These are phyloP conservation scores for Clunio marinus DNA, from an alignment of 2,888 invertebrate genomes.

Conservation along the genomic window DNA sequence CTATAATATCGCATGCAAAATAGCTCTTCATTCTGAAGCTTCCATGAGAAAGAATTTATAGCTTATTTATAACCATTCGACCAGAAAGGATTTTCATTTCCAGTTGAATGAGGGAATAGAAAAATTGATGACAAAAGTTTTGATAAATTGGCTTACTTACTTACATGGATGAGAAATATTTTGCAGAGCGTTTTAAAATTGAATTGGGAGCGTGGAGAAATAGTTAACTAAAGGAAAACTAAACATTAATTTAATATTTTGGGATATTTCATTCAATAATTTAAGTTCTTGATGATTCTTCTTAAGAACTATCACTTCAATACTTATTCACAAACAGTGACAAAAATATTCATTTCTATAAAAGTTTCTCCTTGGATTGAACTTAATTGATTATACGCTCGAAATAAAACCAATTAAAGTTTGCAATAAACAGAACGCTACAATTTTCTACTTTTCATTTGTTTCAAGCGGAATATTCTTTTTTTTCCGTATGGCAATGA, in stretches of 20 bases:
- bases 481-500: background rate
- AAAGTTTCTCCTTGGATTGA: background rate
- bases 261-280: no score
- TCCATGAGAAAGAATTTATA: background rate
- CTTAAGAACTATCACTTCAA: no score
- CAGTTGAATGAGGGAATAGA: no score
- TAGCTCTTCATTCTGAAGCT: background rate
- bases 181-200: no score
- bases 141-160: background rate
- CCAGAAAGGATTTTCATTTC: slow-evolving; percentile 10
- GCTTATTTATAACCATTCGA: slow-evolving; percentile 2
- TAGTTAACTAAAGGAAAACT: no score
- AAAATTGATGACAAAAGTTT: slow-evolving; percentile 6
- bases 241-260: no score
- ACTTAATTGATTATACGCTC: background rate
- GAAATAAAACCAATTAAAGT: slow-evolving; percentile 5
- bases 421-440: background rate
- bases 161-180: no score
- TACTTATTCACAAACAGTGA: no score
- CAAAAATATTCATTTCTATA: background rate
- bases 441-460: background rate
- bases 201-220: no score
- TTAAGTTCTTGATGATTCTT: no score
- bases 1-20: background rate
- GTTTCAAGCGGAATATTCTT: background rate